Evolutionary conservation across 2,113 vertebrate species (phyloP).

Genomic region (Limanda limanda): DNA sequence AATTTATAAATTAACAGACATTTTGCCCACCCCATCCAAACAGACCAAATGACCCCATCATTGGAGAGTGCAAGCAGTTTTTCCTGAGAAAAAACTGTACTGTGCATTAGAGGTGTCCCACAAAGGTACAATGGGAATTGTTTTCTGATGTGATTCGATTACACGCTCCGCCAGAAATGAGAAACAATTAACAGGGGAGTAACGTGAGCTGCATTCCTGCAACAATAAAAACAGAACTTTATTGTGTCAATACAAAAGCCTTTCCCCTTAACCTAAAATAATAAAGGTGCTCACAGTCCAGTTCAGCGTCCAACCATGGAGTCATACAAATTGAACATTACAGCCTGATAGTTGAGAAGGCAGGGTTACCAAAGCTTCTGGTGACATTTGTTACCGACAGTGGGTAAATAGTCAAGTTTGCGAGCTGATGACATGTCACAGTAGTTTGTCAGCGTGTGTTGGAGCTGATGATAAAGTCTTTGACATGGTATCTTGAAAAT

Average conservation of each 20-base stretch:
- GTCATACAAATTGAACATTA: background rate
- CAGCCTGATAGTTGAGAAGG: background rate
- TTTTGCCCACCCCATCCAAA: background rate
- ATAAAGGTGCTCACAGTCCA: conserved; percentile 19
- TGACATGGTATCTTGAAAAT: background rate
- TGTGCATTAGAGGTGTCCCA: background rate
- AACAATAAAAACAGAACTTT: conserved; percentile 65
- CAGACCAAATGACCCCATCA: background rate
- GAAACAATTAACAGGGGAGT: conserved; percentile 6
- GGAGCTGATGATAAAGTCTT: background rate
- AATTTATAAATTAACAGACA: no score
- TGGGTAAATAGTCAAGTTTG: background rate
- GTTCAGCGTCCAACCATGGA: conserved; percentile 6
- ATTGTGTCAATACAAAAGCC: conserved; percentile 67
- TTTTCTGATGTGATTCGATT: conserved; percentile 31
- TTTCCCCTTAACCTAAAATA: conserved; percentile 37
- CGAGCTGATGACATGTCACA: background rate
- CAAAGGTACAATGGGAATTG: background rate
- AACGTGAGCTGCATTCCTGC: conserved; percentile 34
- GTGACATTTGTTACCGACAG: background rate
- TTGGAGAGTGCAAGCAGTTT: no score
- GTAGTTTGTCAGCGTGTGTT: background rate
- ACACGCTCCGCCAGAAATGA: background rate
- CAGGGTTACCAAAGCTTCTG: background rate
- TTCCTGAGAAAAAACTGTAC: background rate